Evolutionary conservation across 2,797 vertebrate genomes (phyloP).

Genomic region (Macroramphosus scolopax): DNA sequence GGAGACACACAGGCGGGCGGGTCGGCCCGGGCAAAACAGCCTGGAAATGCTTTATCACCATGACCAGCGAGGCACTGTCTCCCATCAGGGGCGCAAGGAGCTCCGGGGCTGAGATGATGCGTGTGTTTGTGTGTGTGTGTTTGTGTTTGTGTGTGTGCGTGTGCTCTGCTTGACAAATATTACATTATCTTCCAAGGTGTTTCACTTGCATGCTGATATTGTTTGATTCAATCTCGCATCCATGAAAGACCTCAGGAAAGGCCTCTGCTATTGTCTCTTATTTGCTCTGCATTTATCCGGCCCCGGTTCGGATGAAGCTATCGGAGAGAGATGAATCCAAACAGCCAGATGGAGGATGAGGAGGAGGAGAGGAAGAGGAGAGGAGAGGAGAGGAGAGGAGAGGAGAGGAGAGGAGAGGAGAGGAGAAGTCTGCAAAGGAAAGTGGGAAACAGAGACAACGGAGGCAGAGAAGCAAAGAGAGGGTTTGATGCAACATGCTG

Average conservation of each 20-base stretch:
- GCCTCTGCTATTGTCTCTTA: slow-evolving; percentile 38
- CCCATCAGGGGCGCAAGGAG: slow-evolving; percentile 58
- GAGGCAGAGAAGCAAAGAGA: too few relatives aligned
- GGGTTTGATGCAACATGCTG: too few relatives aligned
- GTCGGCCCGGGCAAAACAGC: slow-evolving; percentile 57
- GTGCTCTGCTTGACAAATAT: slow-evolving; percentile 54
- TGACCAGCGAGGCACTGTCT: slow-evolving; percentile 60
- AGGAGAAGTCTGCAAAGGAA: too few relatives aligned
- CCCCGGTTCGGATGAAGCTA: slow-evolving; percentile 45
- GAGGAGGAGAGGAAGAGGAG: background rate
- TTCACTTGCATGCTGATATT: slow-evolving; percentile 61
- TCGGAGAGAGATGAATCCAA: slow-evolving; percentile 46
- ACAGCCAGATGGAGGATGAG: slow-evolving; percentile 7
- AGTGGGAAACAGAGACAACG: too few relatives aligned
- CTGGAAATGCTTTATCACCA: slow-evolving; percentile 71
- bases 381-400: slow-evolving; percentile 7
- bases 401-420: too few relatives aligned
- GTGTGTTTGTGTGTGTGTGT: slow-evolving; percentile 28
- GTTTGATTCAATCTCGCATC: slow-evolving; percentile 62
- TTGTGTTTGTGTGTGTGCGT: slow-evolving; percentile 39
- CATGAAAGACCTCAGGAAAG: slow-evolving; percentile 54
- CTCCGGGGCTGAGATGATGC: slow-evolving; percentile 51
- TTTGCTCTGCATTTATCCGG: slow-evolving; percentile 17
- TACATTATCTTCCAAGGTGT: slow-evolving; percentile 48
- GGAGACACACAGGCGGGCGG: slow-evolving; percentile 68